Base-by-base conservation (phyloP, 2,888 invertebrate species). In the Drosophila neotestacea region DNA sequence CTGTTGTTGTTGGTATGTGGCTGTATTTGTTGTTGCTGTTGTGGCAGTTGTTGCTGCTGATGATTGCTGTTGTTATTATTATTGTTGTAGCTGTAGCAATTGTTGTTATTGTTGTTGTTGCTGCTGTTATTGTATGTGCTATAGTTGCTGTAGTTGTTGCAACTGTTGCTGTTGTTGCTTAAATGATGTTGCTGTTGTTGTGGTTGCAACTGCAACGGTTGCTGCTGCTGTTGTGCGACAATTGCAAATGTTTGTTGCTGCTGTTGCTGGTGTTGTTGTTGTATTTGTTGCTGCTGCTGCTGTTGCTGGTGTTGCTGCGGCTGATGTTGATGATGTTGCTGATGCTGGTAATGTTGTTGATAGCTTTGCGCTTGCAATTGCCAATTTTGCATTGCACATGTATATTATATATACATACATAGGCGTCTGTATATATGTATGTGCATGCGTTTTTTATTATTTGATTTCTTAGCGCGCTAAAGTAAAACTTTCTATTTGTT, bases 371-470 rank as follows among this genome's bases (percentile, higher is more conserved):
- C 73, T 77, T 88, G 83, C 77, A 88, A 83, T 85, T 90, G 88
- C 90, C 91, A 91, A 88, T 90, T 90, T 90, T 91, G 91, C 90
- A 90, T 90, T 87, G 83, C 90, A 90, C 88, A 80, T 78, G 65
- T 78, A 67, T 80, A 72, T 75, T 65, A 56, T 68, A 54, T 59
- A 63, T 51, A 71, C 60, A 71, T 67, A 58, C 62, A 74, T 63
- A 64, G 58, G 71, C 46, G 64, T 70, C 64, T 73, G 65, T 67
- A 64, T 68, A 64, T 68, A 54, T 67, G 47, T 64, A 48, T 67
- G 42, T 48, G 63, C 48, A 52, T 63, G 58, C 32, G 58, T 71
- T 22, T 22, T 22, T 38, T 39, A 38, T 68, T 22, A 22, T 22
- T 22, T 22, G 22, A 56, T 77, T 55, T 41, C 6, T 39, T 22